Evolutionary conservation across 1,140 invertebrate genomes (phyloP).

Genomic region (Megalonaias nervosa): DNA sequence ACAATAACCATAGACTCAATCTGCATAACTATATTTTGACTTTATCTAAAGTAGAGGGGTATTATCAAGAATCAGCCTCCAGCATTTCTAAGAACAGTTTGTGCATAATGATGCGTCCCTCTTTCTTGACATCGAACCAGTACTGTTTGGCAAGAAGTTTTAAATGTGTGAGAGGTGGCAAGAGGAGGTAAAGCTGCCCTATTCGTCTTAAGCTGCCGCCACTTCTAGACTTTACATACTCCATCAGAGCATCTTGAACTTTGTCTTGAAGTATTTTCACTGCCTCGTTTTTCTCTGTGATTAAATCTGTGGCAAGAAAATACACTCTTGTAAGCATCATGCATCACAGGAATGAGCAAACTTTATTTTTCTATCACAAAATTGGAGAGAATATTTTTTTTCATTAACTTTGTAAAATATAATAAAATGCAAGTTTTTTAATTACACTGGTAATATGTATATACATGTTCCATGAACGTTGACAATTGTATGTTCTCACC

Average conservation of each 20-base stretch:
- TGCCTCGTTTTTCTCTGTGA: constrained; percentile 86
- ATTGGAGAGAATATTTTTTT: too few relatives aligned
- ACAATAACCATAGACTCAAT: too few relatives aligned
- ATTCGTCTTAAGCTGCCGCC: constrained; percentile 81
- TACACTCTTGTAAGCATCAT: not conserved
- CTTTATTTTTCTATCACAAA: too few relatives aligned
- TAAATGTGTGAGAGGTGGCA: constrained; percentile 88
- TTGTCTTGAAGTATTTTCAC: constrained; percentile 90
- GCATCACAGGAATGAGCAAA: too few relatives aligned
- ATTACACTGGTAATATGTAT: too few relatives aligned
- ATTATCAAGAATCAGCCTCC: constrained; percentile 75
- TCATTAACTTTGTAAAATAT: too few relatives aligned
- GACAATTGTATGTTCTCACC: too few relatives aligned
- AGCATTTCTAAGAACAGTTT: constrained; percentile 98
- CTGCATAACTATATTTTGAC: too few relatives aligned
- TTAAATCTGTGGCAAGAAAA: constrained; percentile 79
- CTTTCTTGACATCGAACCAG: constrained; percentile 90
- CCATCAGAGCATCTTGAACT: constrained; percentile 88
- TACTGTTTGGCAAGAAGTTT: constrained; percentile 90
- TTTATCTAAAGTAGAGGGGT: too few relatives aligned
- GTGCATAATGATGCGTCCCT: constrained; percentile 93
- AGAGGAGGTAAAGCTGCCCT: constrained; percentile 89
- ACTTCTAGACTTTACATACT: constrained; percentile 80
- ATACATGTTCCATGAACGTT: too few relatives aligned
- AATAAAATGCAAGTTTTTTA: too few relatives aligned